Percentiles rank a stretch among this genome's conserved stretches.
Conservation (phyloP, 2,888 invertebrate genomes). For the Gisinianus flammeolus region DNA sequence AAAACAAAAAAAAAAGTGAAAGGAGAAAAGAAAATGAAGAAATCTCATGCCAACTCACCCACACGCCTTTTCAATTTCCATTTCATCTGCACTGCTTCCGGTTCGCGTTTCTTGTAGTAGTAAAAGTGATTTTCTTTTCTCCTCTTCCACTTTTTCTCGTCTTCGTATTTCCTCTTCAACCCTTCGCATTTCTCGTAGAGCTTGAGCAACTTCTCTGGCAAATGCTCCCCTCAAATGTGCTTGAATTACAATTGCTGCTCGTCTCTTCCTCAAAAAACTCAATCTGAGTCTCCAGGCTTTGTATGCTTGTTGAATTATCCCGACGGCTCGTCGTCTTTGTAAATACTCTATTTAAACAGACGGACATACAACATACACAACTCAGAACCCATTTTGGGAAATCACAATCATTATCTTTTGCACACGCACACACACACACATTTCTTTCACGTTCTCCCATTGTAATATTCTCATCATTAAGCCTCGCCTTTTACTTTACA, state of each 20-base stretch:
- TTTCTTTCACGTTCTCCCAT: not conserved
- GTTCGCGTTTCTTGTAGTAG: slow-evolving; percentile 31
- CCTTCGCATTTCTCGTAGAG: slow-evolving; percentile 82
- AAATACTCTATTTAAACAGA: slow-evolving; percentile 66
- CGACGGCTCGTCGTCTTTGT: slow-evolving; percentile 70
- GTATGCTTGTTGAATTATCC: slow-evolving; percentile 82
- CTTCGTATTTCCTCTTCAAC: slow-evolving; percentile 86
- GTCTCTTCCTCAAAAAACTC: slow-evolving; percentile 77
- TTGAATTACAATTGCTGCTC: slow-evolving; percentile 85
- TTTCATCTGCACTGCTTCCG: slow-evolving; percentile 33
- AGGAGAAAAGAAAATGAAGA: not conserved
- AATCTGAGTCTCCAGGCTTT: slow-evolving; percentile 84
- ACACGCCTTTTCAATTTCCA: slow-evolving; percentile 38
- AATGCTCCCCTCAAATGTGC: slow-evolving; percentile 86
- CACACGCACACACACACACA: not conserved
- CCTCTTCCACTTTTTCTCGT: slow-evolving; percentile 75
- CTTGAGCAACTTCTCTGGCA: slow-evolving; percentile 83
- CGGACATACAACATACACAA: not conserved
- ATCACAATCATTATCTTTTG: slow-evolving; percentile 12
- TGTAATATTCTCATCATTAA: no score
- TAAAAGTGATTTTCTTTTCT: slow-evolving; percentile 65
- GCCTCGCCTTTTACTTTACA: not conserved
- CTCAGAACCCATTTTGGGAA: not conserved
- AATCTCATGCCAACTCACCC: slow-evolving; percentile 28
- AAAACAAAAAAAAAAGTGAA: not conserved